A percentile compares a stretch with the other conserved stretches of the same genome.
These are phyloP conservation scores for Drosophila tropicalis DNA, from an alignment of 1,140 invertebrate species.

Conservation along the genomic window DNA sequence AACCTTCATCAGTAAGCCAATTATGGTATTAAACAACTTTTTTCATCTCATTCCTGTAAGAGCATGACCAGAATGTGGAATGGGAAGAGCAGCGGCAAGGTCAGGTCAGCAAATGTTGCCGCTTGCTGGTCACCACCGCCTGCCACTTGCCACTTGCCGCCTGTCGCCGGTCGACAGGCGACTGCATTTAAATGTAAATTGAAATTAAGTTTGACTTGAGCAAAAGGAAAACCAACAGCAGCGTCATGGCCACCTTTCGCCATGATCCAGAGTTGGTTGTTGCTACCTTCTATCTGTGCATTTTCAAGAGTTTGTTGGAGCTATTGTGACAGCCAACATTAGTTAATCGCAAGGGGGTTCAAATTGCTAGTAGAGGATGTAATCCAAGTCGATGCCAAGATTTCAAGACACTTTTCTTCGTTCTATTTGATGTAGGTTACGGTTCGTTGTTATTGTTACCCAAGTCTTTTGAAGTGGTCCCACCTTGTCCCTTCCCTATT, in stretches of 20 bases:
- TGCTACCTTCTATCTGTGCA: background rate
- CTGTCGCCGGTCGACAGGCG: constrained; percentile 51
- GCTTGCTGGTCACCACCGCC: constrained; percentile 5
- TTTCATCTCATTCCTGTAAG: constrained; percentile 8
- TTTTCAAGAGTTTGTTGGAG: background rate
- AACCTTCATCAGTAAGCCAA: constrained; percentile 79
- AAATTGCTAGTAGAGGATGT: background rate
- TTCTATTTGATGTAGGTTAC: constrained; percentile 60
- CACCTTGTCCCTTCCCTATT: background rate
- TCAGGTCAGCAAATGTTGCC: constrained; percentile 55
- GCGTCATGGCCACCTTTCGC: constrained; percentile 29
- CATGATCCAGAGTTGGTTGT: constrained; percentile 33
- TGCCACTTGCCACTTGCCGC: constrained; percentile 34
- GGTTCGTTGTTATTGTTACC: constrained; percentile 35
- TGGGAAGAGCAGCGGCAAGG: constrained; percentile 55
- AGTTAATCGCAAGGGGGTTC: too few species aligned
- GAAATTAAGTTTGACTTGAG: constrained; percentile 70
- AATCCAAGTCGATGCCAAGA: background rate
- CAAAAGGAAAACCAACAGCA: constrained; percentile 37
- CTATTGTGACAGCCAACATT: too few species aligned
- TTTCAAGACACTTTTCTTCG: background rate
- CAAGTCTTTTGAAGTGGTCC: constrained; percentile 43
- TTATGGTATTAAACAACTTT: constrained; percentile 69
- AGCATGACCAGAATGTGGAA: constrained; percentile 41
- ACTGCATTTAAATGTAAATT: constrained; percentile 80